Evolutionary conservation across 2,797 vertebrate genomes (phyloP).

Genomic region (Rhincodon typus): DNA sequence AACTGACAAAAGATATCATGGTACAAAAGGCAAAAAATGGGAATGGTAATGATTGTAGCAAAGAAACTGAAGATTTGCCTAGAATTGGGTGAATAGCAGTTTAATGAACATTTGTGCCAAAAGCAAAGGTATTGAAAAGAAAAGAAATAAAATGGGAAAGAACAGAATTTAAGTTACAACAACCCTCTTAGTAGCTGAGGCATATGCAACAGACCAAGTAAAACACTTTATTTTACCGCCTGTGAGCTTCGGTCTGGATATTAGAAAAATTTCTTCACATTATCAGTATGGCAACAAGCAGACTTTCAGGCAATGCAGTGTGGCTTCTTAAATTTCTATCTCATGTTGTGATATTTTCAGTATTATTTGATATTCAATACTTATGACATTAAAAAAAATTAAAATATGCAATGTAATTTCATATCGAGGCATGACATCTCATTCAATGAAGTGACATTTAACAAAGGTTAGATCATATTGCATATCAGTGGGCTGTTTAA

Average conservation of each 20-base stretch:
- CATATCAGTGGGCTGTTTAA: conserved; percentile 4
- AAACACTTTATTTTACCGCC: background rate
- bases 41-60: background rate
- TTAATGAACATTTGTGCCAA: background rate
- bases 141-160: background rate
- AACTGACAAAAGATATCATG: background rate
- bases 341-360: conserved; percentile 3
- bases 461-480: conserved; percentile 28
- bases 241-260: background rate
- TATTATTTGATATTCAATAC: conserved; percentile 33
- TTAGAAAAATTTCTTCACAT: background rate
- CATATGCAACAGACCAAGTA: background rate
- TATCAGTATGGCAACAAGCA: background rate
- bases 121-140: background rate
- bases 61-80: background rate
- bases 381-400: conserved; percentile 32
- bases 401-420: background rate
- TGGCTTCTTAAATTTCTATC: background rate
- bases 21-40: background rate
- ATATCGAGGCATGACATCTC: background rate
- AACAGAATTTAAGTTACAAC: background rate
- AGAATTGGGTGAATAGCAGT: background rate
- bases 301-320: background rate
- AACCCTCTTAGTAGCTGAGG: background rate
- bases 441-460: conserved; percentile 34